Conservation (phyloP, 2,113 vertebrate species). For the Oryctolagus cuniculus region DNA sequence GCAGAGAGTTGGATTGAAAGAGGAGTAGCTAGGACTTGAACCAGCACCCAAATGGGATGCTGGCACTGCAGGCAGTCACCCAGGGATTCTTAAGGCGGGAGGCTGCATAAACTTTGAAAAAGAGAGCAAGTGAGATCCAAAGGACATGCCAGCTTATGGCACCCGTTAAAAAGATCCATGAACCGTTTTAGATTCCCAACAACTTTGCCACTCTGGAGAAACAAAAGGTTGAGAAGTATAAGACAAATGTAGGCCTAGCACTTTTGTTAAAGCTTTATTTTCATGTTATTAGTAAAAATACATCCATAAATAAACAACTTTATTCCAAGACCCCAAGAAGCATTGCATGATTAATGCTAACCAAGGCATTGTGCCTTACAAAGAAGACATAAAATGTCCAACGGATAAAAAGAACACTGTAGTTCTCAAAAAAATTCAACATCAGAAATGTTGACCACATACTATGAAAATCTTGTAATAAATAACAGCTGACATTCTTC, state of each 20-base stretch:
- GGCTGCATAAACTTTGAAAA: neutral
- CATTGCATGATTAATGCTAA: neutral
- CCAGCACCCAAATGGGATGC: no score
- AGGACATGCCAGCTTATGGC: neutral
- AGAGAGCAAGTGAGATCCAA: neutral
- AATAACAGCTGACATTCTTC: conserved; percentile 52
- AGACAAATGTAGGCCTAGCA: neutral
- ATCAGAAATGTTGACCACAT: conserved; percentile 61
- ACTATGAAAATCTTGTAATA: conserved; percentile 3
- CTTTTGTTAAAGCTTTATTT: conserved; percentile 74
- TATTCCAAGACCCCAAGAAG: conserved; percentile 31
- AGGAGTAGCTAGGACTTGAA: no score
- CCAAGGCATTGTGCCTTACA: conserved; percentile 80
- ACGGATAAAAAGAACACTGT: conserved; percentile 67
- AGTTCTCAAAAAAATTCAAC: conserved; percentile 62
- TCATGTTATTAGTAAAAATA: conserved; percentile 38
- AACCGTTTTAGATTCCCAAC: neutral
- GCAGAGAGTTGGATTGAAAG: no score
- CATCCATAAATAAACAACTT: conserved; percentile 53
- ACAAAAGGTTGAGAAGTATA: neutral
- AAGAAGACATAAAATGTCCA: conserved; percentile 80
- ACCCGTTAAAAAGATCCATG: neutral
- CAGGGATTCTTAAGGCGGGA: neutral
- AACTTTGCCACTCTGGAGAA: neutral
- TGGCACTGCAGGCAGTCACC: no score